A percentile compares a stretch with the other conserved stretches of the same genome.
phyloP scores from a whole-genome alignment of 2,797 vertebrate species.

The Sebastes hopkinsi region DNA sequence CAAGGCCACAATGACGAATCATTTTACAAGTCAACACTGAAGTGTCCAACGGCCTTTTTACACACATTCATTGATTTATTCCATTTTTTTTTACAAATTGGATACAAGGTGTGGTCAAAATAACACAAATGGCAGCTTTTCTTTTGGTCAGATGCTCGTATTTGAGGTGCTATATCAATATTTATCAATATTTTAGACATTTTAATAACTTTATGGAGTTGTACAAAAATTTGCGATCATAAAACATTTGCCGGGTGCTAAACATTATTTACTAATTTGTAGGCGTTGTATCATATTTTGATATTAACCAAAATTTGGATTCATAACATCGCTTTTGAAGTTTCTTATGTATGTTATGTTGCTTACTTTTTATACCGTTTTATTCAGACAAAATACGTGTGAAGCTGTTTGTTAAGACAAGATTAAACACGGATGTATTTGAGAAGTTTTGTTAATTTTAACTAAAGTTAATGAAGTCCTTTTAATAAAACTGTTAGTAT shows the following conservation, averaged over 20 bases:
- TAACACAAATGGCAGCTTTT: background rate
- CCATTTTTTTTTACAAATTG: background rate
- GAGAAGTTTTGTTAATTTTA: background rate
- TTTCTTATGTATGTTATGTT: too few species aligned
- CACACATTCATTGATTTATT: conserved; percentile 10
- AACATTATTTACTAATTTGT: background rate
- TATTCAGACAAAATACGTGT: background rate
- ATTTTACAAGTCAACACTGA: conserved; percentile 16
- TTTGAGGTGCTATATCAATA: background rate
- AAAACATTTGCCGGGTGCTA: background rate
- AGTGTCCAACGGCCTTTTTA: background rate
- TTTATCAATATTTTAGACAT: background rate
- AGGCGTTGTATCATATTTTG: too few species aligned
- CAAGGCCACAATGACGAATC: conserved; percentile 50
- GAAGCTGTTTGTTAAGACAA: background rate
- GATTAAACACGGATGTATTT: background rate
- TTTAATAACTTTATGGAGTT: background rate
- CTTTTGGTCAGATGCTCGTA: background rate
- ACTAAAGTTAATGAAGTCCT: too few species aligned
- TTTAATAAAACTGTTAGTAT: too few species aligned
- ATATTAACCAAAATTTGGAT: too few species aligned
- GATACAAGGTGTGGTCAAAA: conserved; percentile 25
- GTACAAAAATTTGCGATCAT: background rate
- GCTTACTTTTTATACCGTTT: too few species aligned
- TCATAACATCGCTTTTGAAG: too few species aligned